Evolutionary conservation across 2,888 invertebrate species (phyloP).

Genomic region (Drosophila longiperda): DNA sequence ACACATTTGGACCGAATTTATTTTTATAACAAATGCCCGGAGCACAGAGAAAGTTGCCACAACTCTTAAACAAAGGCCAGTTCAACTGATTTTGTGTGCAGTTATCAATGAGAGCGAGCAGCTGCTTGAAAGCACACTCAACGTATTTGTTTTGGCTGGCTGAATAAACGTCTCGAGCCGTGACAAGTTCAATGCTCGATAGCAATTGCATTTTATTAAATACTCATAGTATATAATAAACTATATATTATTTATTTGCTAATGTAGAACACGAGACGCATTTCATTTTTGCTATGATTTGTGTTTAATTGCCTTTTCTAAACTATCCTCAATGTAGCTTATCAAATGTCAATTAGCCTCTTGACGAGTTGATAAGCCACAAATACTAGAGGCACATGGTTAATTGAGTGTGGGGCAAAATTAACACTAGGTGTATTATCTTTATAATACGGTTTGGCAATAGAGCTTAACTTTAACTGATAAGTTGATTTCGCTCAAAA

Average conservation of each 20-base stretch:
- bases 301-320: not conserved
- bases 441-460: constrained; percentile 32
- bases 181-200: constrained; percentile 74
- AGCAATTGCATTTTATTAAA: constrained; percentile 40
- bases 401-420: constrained; percentile 11
- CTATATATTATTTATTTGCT: not conserved
- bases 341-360: constrained; percentile 38
- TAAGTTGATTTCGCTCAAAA: constrained; percentile 13
- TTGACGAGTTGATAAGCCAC: constrained; percentile 27
- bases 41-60: not conserved
- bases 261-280: not conserved
- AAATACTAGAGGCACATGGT: not conserved
- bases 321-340: constrained; percentile 27
- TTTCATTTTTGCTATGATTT: constrained; percentile 7
- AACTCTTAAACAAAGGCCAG: not conserved
- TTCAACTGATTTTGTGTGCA: not conserved
- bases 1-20: not conserved
- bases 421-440: constrained; percentile 22
- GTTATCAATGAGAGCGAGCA: constrained; percentile 25
- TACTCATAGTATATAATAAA: not conserved
- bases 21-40: no score
- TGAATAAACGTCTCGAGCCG: constrained; percentile 17
- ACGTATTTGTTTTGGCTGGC: constrained; percentile 19
- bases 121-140: constrained; percentile 12
- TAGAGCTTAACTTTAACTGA: constrained; percentile 2